phyloP scores from a whole-genome alignment of 2,888 invertebrate genomes.

The Corythucha ciliata region DNA sequence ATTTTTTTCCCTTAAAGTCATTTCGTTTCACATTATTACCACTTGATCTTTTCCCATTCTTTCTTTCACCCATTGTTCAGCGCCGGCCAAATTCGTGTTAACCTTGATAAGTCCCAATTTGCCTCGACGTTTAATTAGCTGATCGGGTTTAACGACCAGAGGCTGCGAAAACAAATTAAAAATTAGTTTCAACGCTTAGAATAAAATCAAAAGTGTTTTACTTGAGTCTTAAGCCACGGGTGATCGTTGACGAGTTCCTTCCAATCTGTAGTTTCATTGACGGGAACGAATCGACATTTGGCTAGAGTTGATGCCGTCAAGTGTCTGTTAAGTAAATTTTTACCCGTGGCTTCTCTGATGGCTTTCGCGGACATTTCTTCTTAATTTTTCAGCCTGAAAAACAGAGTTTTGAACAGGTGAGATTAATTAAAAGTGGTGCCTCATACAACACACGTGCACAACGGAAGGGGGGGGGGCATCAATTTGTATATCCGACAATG shows the following conservation, averaged over 20 bases:
- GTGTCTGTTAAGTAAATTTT: constrained; percentile 79
- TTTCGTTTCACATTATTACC: constrained; percentile 40
- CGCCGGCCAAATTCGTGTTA: constrained; percentile 69
- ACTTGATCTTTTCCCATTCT: constrained; percentile 75
- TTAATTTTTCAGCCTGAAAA: constrained; percentile 2
- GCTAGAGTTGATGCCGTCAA: constrained; percentile 51
- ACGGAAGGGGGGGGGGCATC: too few species aligned
- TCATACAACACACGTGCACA: too few species aligned
- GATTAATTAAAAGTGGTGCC: too few species aligned
- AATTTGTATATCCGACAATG: too few species aligned
- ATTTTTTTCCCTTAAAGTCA: background rate
- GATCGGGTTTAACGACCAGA: constrained; percentile 98
- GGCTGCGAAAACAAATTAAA: constrained; percentile 47
- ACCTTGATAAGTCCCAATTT: constrained; percentile 95
- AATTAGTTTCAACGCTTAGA: background rate
- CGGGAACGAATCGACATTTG: constrained; percentile 71
- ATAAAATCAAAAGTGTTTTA: constrained; percentile 38
- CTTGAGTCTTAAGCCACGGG: constrained; percentile 78
- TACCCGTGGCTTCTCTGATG: constrained; percentile 88
- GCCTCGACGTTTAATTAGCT: constrained; percentile 94
- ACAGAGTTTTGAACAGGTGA: too few species aligned
- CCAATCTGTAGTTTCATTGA: constrained; percentile 70
- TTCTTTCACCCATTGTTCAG: constrained; percentile 76
- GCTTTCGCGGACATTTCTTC: constrained; percentile 87
- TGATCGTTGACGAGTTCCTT: constrained; percentile 61